Conservation (phyloP, 92 coral and sea anemone species). For the Scolanthus callimorphus region DNA sequence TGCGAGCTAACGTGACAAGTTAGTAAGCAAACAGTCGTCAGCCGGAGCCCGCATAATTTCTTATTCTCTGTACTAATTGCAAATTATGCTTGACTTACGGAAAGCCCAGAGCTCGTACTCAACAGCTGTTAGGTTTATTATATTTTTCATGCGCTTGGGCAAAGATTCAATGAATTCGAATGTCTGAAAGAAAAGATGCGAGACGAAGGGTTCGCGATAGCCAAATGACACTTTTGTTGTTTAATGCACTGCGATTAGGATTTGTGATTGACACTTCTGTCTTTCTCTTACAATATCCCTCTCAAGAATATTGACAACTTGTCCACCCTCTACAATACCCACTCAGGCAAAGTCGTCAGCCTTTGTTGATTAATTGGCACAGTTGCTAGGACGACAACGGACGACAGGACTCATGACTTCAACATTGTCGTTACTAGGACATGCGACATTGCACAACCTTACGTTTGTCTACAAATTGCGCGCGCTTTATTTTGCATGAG, state of each 20-base stretch:
- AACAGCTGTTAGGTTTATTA: not conserved
- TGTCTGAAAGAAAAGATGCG: not conserved
- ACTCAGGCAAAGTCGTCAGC: conserved; percentile 17
- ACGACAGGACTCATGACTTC: not conserved
- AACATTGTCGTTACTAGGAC: not conserved
- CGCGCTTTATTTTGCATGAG: too few relatives aligned
- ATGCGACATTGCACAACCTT: not conserved
- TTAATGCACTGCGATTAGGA: not conserved
- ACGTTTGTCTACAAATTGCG: not conserved
- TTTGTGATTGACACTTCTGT: conserved; percentile 1
- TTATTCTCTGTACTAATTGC: conserved; percentile 3
- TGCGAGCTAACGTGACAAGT: conserved; percentile 44
- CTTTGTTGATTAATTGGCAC: conserved; percentile 6
- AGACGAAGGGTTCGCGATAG: not conserved
- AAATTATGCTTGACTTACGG: not conserved
- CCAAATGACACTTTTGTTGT: not conserved
- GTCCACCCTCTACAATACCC: conserved; percentile 11
- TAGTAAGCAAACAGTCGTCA: conserved; percentile 30
- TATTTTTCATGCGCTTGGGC: not conserved
- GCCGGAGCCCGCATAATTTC: conserved; percentile 11
- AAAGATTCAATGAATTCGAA: not conserved
- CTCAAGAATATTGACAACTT: conserved; percentile 22
- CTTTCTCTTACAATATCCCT: not conserved
- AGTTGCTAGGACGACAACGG: conserved; percentile 15
- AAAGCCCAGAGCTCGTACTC: not conserved